A percentile compares a stretch with the other conserved stretches of the same genome.
Evolutionary conservation across 2,797 vertebrate species (phyloP).

Genomic region (Gymnothorax javanicus): DNA sequence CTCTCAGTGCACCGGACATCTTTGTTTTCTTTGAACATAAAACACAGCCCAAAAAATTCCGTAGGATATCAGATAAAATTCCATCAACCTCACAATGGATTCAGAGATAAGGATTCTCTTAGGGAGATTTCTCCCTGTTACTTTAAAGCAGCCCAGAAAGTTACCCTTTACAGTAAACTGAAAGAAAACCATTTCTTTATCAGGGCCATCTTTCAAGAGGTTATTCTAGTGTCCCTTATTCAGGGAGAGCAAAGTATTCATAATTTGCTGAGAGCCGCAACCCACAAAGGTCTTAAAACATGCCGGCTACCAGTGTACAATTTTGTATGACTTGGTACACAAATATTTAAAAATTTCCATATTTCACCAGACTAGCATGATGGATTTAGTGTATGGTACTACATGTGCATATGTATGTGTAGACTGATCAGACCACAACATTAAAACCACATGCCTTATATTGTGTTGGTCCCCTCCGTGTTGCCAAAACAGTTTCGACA

Average conservation of each 20-base stretch:
- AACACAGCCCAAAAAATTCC: background rate
- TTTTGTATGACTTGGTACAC: background rate
- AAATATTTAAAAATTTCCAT: background rate
- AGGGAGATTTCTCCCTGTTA: background rate
- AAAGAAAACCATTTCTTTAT: slow-evolving; percentile 1
- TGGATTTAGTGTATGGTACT: background rate
- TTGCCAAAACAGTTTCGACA: too few species aligned
- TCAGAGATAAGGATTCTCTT: background rate
- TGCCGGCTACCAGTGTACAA: background rate
- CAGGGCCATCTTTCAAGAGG: background rate
- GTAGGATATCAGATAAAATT: slow-evolving; percentile 21
- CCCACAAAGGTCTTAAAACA: too few species aligned
- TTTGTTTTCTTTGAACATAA: slow-evolving; percentile 26
- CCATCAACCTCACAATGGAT: background rate
- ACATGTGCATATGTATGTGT: background rate
- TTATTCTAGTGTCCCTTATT: background rate
- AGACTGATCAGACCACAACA: too few species aligned
- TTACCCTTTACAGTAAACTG: background rate
- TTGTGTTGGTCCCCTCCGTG: too few species aligned
- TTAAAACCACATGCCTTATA: too few species aligned
- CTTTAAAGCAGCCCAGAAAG: background rate
- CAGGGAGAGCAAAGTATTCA: too few species aligned
- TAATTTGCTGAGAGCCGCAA: background rate
- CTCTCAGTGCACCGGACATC: slow-evolving; percentile 26
- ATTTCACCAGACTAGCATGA: background rate